Evolutionary conservation across 1,140 invertebrate genomes (phyloP).

Genomic region (Akabosia matsudoensis): DNA sequence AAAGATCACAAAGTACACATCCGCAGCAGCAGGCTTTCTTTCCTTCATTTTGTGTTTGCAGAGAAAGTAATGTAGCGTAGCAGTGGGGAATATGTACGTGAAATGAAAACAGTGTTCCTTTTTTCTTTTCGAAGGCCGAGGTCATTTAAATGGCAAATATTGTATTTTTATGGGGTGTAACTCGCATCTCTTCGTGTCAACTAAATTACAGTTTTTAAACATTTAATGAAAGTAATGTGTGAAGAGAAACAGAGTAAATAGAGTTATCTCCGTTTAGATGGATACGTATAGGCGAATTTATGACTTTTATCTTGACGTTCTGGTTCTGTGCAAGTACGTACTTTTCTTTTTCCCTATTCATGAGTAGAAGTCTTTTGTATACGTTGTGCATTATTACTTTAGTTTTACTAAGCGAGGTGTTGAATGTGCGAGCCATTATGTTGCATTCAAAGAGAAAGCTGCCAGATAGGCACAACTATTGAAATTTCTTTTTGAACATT

Average conservation of each 20-base stretch:
- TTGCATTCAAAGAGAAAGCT: too few species aligned
- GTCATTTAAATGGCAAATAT: slow-evolving; percentile 14
- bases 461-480: too few species aligned
- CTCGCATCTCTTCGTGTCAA: slow-evolving; percentile 13
- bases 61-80: too few species aligned
- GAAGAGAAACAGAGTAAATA: slow-evolving; percentile 10
- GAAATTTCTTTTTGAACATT: too few species aligned
- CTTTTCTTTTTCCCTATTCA: slow-evolving; percentile 7
- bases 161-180: slow-evolving; percentile 15
- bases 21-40: background rate
- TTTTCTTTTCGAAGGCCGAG: background rate
- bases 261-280: slow-evolving; percentile 1
- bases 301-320: slow-evolving; percentile 4
- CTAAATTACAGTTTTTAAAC: slow-evolving; percentile 22
- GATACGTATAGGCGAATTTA: background rate
- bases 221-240: slow-evolving; percentile 21
- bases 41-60: background rate
- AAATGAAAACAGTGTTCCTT: slow-evolving; percentile 3
- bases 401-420: background rate
- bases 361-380: too few species aligned
- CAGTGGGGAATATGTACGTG: background rate
- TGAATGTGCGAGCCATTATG: too few species aligned
- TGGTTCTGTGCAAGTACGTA: background rate
- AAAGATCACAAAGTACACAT: too few species aligned
- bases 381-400: background rate